Percentiles rank a stretch among this genome's conserved stretches.
Conservation (phyloP, 2,113 vertebrate genomes). For the Maccullochella peelii region DNA sequence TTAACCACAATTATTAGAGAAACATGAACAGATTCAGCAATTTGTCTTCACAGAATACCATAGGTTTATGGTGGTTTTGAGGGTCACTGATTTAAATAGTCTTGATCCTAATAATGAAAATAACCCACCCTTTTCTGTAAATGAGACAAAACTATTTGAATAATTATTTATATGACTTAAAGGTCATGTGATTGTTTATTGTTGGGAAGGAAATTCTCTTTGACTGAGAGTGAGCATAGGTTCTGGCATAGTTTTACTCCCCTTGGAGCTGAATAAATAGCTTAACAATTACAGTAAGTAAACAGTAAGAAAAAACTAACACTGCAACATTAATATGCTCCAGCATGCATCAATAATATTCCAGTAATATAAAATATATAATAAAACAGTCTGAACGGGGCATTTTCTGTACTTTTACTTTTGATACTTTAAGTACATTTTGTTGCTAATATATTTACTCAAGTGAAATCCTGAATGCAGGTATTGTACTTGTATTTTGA, state of each 20-base stretch:
- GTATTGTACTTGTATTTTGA: not conserved
- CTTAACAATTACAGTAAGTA: not conserved
- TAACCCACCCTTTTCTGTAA: not conserved
- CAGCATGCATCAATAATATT: not conserved
- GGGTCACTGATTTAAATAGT: not conserved
- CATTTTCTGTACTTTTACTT: not conserved
- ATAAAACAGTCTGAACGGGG: not conserved
- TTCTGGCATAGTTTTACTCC: not conserved
- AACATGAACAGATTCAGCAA: too few species aligned
- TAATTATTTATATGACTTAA: not conserved
- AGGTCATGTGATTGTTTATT: not conserved
- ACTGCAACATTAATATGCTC: not conserved
- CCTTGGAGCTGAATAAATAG: not conserved
- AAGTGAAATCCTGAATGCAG: not conserved
- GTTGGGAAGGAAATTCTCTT: not conserved
- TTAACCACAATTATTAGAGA: too few species aligned
- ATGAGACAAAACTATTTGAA: not conserved
- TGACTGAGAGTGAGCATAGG: not conserved
- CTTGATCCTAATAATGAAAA: too few species aligned
- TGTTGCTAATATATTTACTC: too few species aligned
- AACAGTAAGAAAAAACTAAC: too few species aligned
- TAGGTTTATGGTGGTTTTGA: not conserved
- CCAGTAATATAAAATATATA: not conserved
- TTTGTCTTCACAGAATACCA: not conserved
- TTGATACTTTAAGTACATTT: not conserved